A percentile compares a stretch with the other conserved stretches of the same genome.
Evolutionary conservation across 2,888 invertebrate genomes (phyloP).

Genomic region (Endomychus coccineus): DNA sequence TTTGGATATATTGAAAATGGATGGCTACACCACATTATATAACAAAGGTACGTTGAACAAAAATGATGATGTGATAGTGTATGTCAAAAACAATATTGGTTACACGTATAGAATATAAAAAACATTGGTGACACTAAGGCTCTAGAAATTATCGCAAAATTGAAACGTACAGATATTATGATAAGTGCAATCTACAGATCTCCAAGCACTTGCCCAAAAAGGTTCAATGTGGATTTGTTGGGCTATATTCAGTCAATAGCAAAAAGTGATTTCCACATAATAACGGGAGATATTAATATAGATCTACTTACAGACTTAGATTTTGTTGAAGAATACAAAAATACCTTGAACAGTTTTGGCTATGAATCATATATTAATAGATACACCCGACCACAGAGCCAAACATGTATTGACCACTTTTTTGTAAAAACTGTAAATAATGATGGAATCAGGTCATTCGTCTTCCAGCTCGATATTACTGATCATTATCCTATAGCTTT

Average conservation of each 20-base stretch:
- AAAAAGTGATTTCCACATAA: conserved; percentile 5
- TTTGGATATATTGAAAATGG: conserved; percentile 1
- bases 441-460: neutral
- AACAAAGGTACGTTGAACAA: neutral
- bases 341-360: conserved; percentile 2
- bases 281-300: conserved; percentile 5
- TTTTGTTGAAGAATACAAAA: conserved; percentile 4
- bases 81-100: neutral
- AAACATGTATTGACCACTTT: conserved; percentile 3
- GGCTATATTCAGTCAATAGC: conserved; percentile 1
- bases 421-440: neutral
- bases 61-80: conserved; percentile 4
- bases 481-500: conserved; percentile 4
- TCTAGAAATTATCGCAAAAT: neutral
- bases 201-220: neutral
- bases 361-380: conserved; percentile 6
- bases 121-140: conserved; percentile 1
- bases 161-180: neutral
- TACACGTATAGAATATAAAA: conserved; percentile 1
- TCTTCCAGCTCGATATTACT: conserved; percentile 3
- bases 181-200: conserved; percentile 2
- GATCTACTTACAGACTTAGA: neutral
- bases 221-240: conserved; percentile 3
- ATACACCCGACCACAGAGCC: neutral
- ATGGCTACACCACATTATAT: neutral